Percentiles rank a stretch among this genome's conserved stretches.
Conservation (phyloP, 2,888 invertebrate genomes). For the Nomada flava region DNA sequence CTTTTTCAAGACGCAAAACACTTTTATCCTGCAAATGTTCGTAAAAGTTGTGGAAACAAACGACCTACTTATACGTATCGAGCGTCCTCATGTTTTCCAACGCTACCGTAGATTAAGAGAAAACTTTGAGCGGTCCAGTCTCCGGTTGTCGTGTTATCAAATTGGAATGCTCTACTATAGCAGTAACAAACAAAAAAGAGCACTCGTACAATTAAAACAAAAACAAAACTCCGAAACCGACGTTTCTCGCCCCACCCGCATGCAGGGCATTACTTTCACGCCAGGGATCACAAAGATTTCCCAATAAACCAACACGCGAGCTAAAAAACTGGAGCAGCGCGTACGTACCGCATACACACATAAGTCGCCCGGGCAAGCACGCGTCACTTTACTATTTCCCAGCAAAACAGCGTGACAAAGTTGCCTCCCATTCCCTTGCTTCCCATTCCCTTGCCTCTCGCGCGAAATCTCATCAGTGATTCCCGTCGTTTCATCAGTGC, state of each 20-base stretch:
- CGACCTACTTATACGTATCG: no score
- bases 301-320: not conserved
- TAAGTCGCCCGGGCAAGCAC: constrained; percentile 2
- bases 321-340: constrained; percentile 13
- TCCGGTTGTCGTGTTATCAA: no score
- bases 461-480: constrained; percentile 16
- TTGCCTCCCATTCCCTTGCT: not conserved
- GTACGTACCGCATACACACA: not conserved
- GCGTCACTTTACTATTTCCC: not conserved
- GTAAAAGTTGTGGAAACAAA: no score
- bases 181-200: no score
- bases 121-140: no score
- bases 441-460: not conserved
- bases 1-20: no score
- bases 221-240: not conserved
- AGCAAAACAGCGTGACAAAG: not conserved
- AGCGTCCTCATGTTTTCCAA: no score
- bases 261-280: not conserved
- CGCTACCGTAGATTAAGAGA: no score
- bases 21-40: no score
- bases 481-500: not conserved
- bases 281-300: not conserved
- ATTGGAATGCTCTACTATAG: no score
- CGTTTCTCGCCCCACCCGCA: not conserved
- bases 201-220: not conserved